Conservation (phyloP, 1,140 invertebrate species). For the Pantala flavescens region DNA sequence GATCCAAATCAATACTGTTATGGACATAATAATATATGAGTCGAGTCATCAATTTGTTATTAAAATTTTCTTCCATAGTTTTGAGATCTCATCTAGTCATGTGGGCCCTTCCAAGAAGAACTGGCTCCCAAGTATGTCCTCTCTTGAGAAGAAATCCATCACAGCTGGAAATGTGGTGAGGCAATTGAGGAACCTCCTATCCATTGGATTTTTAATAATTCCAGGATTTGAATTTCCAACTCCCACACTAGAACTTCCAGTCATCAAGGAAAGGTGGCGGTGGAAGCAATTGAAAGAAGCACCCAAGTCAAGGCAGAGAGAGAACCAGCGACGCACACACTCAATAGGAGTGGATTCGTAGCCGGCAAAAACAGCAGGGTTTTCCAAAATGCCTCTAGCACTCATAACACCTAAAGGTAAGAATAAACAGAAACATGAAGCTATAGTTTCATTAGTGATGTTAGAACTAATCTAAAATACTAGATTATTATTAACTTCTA, state of each 20-base stretch:
- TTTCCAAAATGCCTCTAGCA: conserved; percentile 77
- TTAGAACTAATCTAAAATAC: no score
- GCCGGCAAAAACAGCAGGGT: conserved; percentile 80
- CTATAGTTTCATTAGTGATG: neutral
- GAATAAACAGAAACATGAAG: no score
- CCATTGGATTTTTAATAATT: neutral
- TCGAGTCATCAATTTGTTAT: no score
- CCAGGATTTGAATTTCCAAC: neutral
- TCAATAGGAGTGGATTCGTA: conserved; percentile 51
- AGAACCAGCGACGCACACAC: conserved; percentile 80
- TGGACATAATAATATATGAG: no score
- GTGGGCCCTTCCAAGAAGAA: neutral
- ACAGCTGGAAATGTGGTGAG: neutral
- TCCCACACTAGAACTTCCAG: neutral
- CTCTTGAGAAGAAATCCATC: neutral
- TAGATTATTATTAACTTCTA: no score
- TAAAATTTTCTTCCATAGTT: no score
- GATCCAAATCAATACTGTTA: no score
- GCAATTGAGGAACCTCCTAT: neutral
- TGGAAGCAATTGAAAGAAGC: conserved; percentile 74
- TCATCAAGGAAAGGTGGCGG: conserved; percentile 89
- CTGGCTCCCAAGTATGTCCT: neutral
- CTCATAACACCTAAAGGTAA: conserved; percentile 60
- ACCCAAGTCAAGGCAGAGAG: conserved; percentile 49
- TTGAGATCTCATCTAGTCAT: no score